Evolutionary conservation across 2,888 invertebrate species (phyloP).

Genomic region (Melangyna quadrimaculata): DNA sequence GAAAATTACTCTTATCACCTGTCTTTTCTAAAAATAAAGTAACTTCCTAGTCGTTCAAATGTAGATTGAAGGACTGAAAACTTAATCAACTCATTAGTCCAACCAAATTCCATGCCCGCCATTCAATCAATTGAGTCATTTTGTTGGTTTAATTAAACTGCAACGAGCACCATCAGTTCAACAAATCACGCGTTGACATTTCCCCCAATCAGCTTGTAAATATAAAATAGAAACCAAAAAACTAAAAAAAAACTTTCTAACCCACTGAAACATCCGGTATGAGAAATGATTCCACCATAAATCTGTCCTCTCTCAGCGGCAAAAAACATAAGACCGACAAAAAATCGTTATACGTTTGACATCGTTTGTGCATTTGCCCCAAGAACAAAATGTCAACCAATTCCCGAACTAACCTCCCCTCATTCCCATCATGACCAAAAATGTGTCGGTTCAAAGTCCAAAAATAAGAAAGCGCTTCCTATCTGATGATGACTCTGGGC

Average conservation of each 20-base stretch:
- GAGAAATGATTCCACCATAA: constrained; percentile 54
- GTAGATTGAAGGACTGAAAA: constrained; percentile 32
- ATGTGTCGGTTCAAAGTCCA: constrained; percentile 55
- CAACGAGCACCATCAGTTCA: constrained; percentile 29
- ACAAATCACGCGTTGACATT: constrained; percentile 50
- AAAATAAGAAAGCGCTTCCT: constrained; percentile 69
- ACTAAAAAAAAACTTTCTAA: constrained; percentile 31
- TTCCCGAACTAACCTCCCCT: constrained; percentile 1
- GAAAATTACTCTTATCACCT: not conserved
- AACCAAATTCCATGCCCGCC: constrained; percentile 47
- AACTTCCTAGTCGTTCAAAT: too few relatives aligned
- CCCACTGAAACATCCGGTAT: constrained; percentile 65
- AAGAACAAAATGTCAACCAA: constrained; percentile 60
- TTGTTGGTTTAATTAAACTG: constrained; percentile 60
- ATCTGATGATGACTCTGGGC: too few relatives aligned
- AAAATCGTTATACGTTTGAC: constrained; percentile 44
- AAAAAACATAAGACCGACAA: not conserved
- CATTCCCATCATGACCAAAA: constrained; percentile 2
- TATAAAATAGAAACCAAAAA: constrained; percentile 14
- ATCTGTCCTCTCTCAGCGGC: constrained; percentile 35
- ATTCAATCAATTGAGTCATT: constrained; percentile 60
- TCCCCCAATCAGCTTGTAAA: constrained; percentile 38
- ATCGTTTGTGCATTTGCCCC: constrained; percentile 42
- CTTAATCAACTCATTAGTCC: constrained; percentile 67
- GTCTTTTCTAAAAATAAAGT: constrained; percentile 47